phyloP scores from a whole-genome alignment of 1,140 invertebrate species.

The Drosophila kurseongensis region DNA sequence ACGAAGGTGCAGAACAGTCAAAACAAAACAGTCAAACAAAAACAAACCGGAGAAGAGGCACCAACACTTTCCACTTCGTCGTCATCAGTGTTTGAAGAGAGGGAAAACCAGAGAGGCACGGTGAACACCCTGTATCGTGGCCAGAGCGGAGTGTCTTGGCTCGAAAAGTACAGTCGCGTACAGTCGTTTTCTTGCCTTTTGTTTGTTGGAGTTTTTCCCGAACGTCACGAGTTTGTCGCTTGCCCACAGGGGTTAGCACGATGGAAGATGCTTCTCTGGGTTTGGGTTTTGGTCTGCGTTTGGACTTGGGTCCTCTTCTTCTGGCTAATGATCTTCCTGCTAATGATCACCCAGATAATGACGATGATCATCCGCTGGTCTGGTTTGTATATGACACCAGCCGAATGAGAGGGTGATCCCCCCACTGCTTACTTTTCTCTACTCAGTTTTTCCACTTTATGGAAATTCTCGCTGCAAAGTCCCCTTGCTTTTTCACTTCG shows the following conservation, averaged over 20 bases:
- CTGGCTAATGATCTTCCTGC: background rate
- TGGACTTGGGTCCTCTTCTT: background rate
- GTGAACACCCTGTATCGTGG: slow-evolving; percentile 27
- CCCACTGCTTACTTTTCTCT: slow-evolving; percentile 16
- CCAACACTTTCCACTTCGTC: slow-evolving; percentile 59
- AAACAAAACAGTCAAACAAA: slow-evolving; percentile 68
- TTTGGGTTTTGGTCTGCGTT: background rate
- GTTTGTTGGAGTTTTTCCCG: slow-evolving; percentile 43
- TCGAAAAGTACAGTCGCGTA: slow-evolving; percentile 45
- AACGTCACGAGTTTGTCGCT: slow-evolving; percentile 54
- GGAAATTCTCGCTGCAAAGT: slow-evolving; percentile 11
- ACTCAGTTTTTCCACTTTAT: slow-evolving; percentile 17
- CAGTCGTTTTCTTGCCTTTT: slow-evolving; percentile 19
- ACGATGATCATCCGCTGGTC: slow-evolving; percentile 31
- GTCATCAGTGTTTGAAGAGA: slow-evolving; percentile 40
- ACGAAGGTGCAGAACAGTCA: slow-evolving; percentile 43
- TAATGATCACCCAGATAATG: slow-evolving; percentile 25
- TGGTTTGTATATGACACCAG: slow-evolving; percentile 18
- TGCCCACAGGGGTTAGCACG: slow-evolving; percentile 42
- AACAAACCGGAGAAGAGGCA: slow-evolving; percentile 33
- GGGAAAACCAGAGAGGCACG: slow-evolving; percentile 5
- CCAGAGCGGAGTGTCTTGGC: slow-evolving; percentile 20
- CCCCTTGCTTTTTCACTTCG: background rate
- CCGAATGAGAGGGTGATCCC: slow-evolving; percentile 8
- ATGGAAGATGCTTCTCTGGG: slow-evolving; percentile 19